phyloP scores from a whole-genome alignment of 2,113 vertebrate species.

The Hippocampus mohnikei region DNA sequence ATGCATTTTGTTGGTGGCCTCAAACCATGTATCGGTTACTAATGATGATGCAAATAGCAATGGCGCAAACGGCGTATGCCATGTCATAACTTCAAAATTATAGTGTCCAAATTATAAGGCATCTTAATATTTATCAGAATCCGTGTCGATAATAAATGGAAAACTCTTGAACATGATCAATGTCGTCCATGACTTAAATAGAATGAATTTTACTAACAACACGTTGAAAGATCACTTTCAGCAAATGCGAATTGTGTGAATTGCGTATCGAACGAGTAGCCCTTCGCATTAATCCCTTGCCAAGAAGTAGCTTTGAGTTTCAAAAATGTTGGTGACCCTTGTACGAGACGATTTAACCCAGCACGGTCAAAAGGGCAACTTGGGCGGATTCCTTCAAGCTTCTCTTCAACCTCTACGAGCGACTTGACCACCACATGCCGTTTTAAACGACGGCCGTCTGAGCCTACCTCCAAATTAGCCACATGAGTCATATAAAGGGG shows the following conservation, averaged over 20 bases:
- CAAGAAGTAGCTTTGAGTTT: not conserved
- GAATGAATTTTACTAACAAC: not conserved
- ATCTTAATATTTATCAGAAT: no score
- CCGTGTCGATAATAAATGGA: no score
- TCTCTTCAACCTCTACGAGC: constrained; percentile 12
- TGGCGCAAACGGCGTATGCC: no score
- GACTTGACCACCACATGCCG: constrained; percentile 48
- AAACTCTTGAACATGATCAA: no score
- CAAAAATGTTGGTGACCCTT: not conserved
- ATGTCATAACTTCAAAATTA: no score
- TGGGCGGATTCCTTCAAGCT: constrained; percentile 35
- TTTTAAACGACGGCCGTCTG: constrained; percentile 45
- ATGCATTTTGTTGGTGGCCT: no score
- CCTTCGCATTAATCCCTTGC: not conserved
- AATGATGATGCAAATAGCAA: no score
- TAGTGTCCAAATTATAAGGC: no score
- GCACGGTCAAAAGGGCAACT: constrained; percentile 13
- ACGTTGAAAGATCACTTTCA: not conserved
- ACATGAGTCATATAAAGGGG: constrained; percentile 31
- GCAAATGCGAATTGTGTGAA: not conserved
- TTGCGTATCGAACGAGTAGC: not conserved
- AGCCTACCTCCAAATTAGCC: constrained; percentile 46
- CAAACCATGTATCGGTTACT: no score
- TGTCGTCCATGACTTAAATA: not conserved
- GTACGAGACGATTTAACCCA: not conserved